Conservation (phyloP, 23 tunicate genomes). For the Diplosoma virens region DNA sequence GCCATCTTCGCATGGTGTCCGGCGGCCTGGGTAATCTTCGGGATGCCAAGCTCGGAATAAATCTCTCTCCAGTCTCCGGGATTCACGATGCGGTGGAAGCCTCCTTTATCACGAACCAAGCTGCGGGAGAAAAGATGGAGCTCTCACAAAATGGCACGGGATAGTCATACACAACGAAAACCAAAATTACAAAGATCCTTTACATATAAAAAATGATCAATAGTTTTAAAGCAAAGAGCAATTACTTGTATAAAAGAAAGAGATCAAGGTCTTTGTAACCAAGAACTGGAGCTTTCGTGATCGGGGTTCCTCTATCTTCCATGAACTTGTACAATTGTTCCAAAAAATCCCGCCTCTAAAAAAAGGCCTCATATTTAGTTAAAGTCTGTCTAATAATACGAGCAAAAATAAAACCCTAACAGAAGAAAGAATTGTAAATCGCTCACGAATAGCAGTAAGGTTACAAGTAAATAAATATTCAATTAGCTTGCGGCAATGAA, state of each 20-base stretch:
- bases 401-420: no score
- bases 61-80: conserved; percentile 81
- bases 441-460: no score
- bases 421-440: no score
- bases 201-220: no score
- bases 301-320: conserved; percentile 80
- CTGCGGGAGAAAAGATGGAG: conserved; percentile 35
- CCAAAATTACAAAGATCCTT: no score
- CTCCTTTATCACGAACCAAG: conserved; percentile 75
- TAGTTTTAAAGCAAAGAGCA: no score
- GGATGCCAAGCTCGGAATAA: conserved; percentile 69
- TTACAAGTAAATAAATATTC: no score
- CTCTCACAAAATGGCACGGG: no score
- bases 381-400: no score
- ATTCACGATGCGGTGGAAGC: conserved; percentile 33
- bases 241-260: conserved; percentile 66
- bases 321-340: conserved; percentile 86
- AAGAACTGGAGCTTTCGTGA: conserved; percentile 78
- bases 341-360: conserved; percentile 59
- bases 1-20: conserved; percentile 81
- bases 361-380: no score
- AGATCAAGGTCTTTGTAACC: conserved; percentile 86
- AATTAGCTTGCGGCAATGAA: no score
- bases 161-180: no score
- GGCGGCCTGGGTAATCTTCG: conserved; percentile 79